These are phyloP conservation scores for Hippopotamyrus pictus DNA, from an alignment of 2,797 vertebrate genomes.

Conservation along the genomic window DNA sequence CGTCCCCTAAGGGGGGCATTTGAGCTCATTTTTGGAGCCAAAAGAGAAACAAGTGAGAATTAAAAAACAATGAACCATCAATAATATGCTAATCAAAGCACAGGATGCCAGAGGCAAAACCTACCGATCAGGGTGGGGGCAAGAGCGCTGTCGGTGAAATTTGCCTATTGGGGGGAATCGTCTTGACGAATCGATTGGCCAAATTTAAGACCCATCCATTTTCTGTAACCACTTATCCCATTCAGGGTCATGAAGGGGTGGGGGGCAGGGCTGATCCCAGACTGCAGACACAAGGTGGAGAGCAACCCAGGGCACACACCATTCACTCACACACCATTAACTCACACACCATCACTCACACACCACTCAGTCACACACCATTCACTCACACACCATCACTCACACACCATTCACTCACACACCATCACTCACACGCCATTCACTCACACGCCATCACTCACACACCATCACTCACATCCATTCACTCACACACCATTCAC, in stretches of 20 bases:
- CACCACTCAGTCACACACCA: no score
- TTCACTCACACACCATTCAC: no score
- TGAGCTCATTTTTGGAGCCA: background rate
- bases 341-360: no score
- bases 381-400: no score
- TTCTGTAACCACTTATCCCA: background rate
- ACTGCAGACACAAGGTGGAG: background rate
- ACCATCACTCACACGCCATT: no score
- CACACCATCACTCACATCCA: no score
- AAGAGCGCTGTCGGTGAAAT: background rate
- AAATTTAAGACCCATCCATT: background rate
- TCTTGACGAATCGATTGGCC: background rate
- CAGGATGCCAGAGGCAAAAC: background rate
- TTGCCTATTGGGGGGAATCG: background rate
- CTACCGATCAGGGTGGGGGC: background rate
- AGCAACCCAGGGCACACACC: background rate
- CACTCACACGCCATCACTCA: no score
- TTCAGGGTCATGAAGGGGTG: background rate
- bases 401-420: no score
- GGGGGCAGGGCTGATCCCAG: background rate
- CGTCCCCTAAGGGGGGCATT: background rate
- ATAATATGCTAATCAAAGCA: background rate
- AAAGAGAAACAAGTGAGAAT: background rate
- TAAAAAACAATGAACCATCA: background rate
- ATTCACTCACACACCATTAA: no score